phyloP scores from a whole-genome alignment of 2,797 vertebrate genomes.

The Sebastes variabilis region DNA sequence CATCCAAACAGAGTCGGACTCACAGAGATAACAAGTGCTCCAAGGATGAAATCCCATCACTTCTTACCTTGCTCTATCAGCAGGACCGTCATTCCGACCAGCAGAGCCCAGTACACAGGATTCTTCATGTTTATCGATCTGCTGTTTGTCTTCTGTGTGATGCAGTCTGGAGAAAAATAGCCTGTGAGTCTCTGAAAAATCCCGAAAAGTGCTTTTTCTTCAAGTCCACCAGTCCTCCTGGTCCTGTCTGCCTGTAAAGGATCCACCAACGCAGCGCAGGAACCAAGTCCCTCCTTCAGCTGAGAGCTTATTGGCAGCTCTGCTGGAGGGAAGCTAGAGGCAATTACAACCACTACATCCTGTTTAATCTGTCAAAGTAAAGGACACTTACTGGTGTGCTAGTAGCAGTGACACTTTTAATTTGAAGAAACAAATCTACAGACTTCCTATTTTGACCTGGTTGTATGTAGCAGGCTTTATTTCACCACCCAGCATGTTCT shows the following conservation, averaged over 20 bases:
- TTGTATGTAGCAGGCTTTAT: background rate
- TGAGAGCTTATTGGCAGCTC: constrained; percentile 65
- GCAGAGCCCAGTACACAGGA: constrained; percentile 81
- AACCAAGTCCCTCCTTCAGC: constrained; percentile 76
- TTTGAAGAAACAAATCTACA: background rate
- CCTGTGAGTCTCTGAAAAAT: constrained; percentile 63
- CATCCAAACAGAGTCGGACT: background rate
- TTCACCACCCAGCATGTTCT: background rate
- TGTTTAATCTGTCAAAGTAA: background rate
- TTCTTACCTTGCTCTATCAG: constrained; percentile 85
- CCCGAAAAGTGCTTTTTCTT: constrained; percentile 69
- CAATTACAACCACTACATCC: accelerated
- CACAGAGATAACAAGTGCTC: constrained; percentile 38
- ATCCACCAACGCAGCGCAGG: constrained; percentile 70
- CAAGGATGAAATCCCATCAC: constrained; percentile 24
- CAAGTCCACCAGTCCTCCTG: constrained; percentile 57
- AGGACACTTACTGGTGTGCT: accelerated
- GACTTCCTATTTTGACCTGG: background rate
- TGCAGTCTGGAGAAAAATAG: constrained; percentile 39
- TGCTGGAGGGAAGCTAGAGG: background rate
- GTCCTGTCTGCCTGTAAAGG: constrained; percentile 63
- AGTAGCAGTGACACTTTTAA: background rate
- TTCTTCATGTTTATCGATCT: constrained; percentile 74
- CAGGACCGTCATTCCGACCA: constrained; percentile 80
- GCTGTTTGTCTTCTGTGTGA: constrained; percentile 8